phyloP scores from a whole-genome alignment of 2,113 vertebrate species.

The Ascaphus truei region DNA sequence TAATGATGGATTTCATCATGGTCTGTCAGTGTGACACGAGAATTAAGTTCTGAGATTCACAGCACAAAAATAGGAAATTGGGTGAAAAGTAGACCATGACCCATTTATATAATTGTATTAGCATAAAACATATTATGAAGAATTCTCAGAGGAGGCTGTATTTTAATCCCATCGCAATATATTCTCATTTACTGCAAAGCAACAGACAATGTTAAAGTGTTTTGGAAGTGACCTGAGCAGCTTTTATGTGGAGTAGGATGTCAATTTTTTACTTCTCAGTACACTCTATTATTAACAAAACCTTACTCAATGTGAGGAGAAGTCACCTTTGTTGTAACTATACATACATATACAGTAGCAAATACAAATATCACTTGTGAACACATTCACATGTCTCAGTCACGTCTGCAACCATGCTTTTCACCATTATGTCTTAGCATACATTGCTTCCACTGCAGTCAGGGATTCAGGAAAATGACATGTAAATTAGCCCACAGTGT shows the following conservation, averaged over 20 bases:
- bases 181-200: background rate
- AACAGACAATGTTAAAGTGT: background rate
- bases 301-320: too few relatives aligned
- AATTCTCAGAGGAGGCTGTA: background rate
- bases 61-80: slow-evolving; percentile 28
- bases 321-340: too few relatives aligned
- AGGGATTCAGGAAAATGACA: too few relatives aligned
- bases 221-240: slow-evolving; percentile 6
- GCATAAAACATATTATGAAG: slow-evolving; percentile 5
- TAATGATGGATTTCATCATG: background rate
- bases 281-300: background rate
- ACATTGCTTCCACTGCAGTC: too few relatives aligned
- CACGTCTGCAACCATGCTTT: too few relatives aligned
- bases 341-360: too few relatives aligned
- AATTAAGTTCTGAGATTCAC: background rate
- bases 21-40: slow-evolving; percentile 15
- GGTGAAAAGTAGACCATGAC: slow-evolving; percentile 17
- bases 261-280: background rate
- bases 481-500: too few relatives aligned
- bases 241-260: background rate
- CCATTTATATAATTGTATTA: slow-evolving; percentile 6
- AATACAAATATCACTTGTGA: too few relatives aligned
- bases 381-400: too few relatives aligned
- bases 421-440: too few relatives aligned
- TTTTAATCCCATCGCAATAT: background rate